These are phyloP conservation scores for Formica exsecta DNA, from an alignment of 1,140 invertebrate genomes.

Conservation along the genomic window DNA sequence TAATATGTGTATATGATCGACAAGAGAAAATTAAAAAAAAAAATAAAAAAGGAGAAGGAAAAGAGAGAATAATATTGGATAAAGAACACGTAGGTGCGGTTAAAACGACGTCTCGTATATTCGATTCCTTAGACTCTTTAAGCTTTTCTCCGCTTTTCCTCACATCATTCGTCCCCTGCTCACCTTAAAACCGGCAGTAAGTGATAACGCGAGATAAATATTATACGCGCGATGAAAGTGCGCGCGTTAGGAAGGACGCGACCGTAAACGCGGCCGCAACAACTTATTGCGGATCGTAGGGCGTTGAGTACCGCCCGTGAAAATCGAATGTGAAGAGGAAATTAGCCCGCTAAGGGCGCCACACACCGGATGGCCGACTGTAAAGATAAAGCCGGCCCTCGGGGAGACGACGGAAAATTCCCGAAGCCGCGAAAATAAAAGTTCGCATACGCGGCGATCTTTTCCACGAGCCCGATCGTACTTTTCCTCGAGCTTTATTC, in stretches of 20 bases:
- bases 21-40: background rate
- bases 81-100: background rate
- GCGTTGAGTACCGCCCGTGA: conserved; percentile 78
- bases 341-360: conserved; percentile 74
- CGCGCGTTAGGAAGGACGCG: conserved; percentile 17
- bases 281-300: conserved; percentile 77
- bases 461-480: conserved; percentile 44
- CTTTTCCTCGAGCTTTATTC: conserved; percentile 77
- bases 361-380: conserved; percentile 61
- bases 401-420: conserved; percentile 59
- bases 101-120: background rate
- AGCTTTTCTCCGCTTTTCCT: background rate
- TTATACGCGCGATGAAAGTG: conserved; percentile 77
- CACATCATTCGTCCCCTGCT: background rate
- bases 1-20: background rate
- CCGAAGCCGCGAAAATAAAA: conserved; percentile 70
- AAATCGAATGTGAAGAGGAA: conserved; percentile 84
- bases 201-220: conserved; percentile 84
- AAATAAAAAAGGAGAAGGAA: too few relatives aligned
- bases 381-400: conserved; percentile 77
- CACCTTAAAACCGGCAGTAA: conserved; percentile 67
- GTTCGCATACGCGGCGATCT: conserved; percentile 43
- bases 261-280: conserved; percentile 73
- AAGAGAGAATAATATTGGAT: background rate
- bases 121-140: background rate